phyloP scores from a whole-genome alignment of 2,888 invertebrate genomes.

The Ceriagrion tenellum region DNA sequence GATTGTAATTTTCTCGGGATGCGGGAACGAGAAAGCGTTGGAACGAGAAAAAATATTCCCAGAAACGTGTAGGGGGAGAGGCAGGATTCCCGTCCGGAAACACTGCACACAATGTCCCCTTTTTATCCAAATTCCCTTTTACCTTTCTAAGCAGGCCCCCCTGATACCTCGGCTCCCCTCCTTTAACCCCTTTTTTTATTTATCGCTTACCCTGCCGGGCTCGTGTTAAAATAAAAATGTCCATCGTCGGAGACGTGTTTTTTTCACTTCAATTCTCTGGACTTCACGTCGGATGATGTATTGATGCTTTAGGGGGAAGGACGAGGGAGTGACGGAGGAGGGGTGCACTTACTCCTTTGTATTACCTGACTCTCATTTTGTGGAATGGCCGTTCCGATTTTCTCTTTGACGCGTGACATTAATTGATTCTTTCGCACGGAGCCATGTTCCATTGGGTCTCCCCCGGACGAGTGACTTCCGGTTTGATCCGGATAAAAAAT shows the following conservation, averaged over 20 bases:
- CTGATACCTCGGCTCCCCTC: not conserved
- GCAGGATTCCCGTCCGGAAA: not conserved
- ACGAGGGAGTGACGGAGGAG: no score
- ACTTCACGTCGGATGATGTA: constrained; percentile 12
- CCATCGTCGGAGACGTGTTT: not conserved
- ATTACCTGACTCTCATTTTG: constrained; percentile 31
- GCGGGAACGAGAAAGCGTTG: no score
- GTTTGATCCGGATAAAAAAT: constrained; percentile 24
- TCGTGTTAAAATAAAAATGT: not conserved
- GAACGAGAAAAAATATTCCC: no score
- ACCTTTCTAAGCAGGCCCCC: not conserved
- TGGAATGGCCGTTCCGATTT: not conserved
- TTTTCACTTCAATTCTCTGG: not conserved
- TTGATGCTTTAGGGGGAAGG: constrained; percentile 9
- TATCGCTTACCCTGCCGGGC: not conserved
- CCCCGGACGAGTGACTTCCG: constrained; percentile 19
- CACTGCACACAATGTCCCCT: not conserved
- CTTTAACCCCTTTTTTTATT: not conserved
- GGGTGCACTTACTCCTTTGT: constrained; percentile 17
- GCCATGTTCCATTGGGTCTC: not conserved
- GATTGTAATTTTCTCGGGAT: no score
- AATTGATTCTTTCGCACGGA: constrained; percentile 31
- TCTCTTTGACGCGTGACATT: constrained; percentile 34
- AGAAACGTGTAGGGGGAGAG: no score
- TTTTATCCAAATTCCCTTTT: not conserved